Evolutionary conservation across 37 sponge, comb jelly and placozoan genomes (phyloP), one percentile per base, ranked within the genome.

Genomic region (Dysidea cf. avara): DNA sequence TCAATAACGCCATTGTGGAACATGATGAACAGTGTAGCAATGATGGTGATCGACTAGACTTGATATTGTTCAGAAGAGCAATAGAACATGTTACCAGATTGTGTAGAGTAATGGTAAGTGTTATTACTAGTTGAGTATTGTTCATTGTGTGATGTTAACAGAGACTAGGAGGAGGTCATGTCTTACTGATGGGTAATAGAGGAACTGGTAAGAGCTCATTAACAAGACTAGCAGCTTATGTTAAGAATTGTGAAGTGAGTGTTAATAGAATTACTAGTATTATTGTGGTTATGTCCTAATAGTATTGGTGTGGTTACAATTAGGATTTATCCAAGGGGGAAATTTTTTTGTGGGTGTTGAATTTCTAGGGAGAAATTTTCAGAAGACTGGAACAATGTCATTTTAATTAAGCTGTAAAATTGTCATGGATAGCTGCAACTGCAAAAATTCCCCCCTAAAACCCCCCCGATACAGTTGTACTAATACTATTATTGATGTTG

Each of bases 81-180:
- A 72, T 83, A 18, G 86, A 84, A 51, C 90, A 90, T 53, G 77
- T 67, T 31, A 55, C 76, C 30, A 76, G 82, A 63, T 46, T 90
- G 11, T 71, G 78, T 34, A 68, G 90, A 22, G 72, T 70, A 14
- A 69, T 90, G 86, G 90, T 90, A 36, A 47, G 75, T 13, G 35
- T 7, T 3, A 22, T 25, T 34, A 61, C 4, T 55, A 26, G 22
- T 4, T 55, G 56, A 26, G 7, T 55, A 37, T 66, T 20, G 37
- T 20, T 66, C 21, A 43, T 39, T 35, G 3, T 24, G 1, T 26
- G 2, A 26, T 60, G 18, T 34, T 21, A 9, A 40, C n/a, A 84
- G 85, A 69, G 28, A 25, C 12, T 79, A 11, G 55, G 64, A 64
- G 76, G 73, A 18, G 75, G 60, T 26, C 90, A 90, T 75, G 72